These are phyloP conservation scores for Thalpophila matura DNA, from an alignment of 2,888 invertebrate species.

Conservation along the genomic window DNA sequence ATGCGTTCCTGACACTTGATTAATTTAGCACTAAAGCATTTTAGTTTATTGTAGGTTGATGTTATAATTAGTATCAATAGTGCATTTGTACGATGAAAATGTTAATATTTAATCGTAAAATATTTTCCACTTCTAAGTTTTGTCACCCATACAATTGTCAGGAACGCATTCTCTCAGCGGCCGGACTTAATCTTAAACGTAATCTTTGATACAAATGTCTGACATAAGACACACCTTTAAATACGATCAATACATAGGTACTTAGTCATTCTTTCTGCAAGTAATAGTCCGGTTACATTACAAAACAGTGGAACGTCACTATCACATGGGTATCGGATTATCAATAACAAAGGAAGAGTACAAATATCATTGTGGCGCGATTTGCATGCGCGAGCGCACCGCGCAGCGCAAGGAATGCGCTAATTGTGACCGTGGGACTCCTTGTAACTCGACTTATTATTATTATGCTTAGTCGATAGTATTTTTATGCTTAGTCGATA, in stretches of 20 bases:
- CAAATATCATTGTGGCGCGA: conserved; percentile 61
- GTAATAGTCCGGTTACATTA: conserved; percentile 13
- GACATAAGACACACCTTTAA: too few relatives aligned
- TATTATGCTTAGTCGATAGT: not conserved
- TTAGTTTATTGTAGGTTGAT: too few relatives aligned
- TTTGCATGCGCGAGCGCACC: conserved; percentile 47
- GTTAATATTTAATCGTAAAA: too few relatives aligned
- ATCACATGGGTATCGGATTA: conserved; percentile 54
- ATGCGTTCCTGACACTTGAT: too few relatives aligned
- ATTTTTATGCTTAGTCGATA: not conserved
- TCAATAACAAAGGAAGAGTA: conserved; percentile 56
- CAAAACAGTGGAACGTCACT: conserved; percentile 41
- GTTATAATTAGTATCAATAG: too few relatives aligned
- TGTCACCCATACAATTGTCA: too few relatives aligned
- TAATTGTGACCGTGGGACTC: conserved; percentile 58
- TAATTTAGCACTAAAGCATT: too few relatives aligned
- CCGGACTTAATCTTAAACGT: too few relatives aligned
- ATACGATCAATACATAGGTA: not conserved
- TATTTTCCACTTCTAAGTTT: too few relatives aligned
- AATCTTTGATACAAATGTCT: too few relatives aligned
- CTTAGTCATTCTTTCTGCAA: conserved; percentile 16
- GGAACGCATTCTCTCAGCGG: too few relatives aligned
- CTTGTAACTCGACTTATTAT: not conserved
- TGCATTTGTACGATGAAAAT: too few relatives aligned
- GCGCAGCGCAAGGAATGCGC: conserved; percentile 41